Evolutionary conservation across 2,113 vertebrate genomes (phyloP).

Genomic region (Saccopteryx leptura): DNA sequence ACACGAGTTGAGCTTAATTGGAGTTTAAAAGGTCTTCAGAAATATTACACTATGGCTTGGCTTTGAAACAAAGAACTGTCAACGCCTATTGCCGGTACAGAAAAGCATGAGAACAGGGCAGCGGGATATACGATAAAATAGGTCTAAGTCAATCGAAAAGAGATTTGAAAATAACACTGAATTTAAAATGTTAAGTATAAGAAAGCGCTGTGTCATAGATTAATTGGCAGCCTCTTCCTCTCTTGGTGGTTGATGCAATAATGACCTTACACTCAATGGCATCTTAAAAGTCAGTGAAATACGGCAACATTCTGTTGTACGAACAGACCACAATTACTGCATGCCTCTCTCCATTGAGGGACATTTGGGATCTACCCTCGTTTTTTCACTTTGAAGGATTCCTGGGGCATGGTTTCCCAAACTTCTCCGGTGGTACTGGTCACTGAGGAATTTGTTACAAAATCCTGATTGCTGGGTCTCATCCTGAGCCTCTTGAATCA

Average conservation of each 20-base stretch:
- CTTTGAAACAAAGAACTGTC: background rate
- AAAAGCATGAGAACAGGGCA: background rate
- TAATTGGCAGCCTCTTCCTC: conserved; percentile 30
- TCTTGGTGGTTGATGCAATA: background rate
- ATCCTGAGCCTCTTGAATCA: background rate
- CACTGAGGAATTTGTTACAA: background rate
- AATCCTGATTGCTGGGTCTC: background rate
- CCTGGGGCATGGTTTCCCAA: background rate
- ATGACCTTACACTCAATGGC: background rate
- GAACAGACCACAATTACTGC: background rate
- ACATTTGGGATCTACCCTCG: background rate
- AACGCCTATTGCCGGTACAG: background rate
- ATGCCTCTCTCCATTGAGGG: background rate
- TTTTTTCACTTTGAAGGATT: background rate
- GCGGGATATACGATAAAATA: background rate
- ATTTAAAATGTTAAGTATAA: background rate
- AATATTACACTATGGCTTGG: background rate
- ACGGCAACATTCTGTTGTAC: background rate
- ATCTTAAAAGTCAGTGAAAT: conserved; percentile 7
- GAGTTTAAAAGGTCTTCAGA: background rate
- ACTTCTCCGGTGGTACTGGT: background rate
- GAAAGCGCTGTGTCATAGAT: background rate
- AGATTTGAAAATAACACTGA: background rate
- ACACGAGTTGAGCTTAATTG: background rate
- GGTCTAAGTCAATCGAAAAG: conserved; percentile 13